Evolutionary conservation across 2,888 invertebrate genomes (phyloP), one percentile per base, ranked within the genome.

Genomic region (Pteria penguin): DNA sequence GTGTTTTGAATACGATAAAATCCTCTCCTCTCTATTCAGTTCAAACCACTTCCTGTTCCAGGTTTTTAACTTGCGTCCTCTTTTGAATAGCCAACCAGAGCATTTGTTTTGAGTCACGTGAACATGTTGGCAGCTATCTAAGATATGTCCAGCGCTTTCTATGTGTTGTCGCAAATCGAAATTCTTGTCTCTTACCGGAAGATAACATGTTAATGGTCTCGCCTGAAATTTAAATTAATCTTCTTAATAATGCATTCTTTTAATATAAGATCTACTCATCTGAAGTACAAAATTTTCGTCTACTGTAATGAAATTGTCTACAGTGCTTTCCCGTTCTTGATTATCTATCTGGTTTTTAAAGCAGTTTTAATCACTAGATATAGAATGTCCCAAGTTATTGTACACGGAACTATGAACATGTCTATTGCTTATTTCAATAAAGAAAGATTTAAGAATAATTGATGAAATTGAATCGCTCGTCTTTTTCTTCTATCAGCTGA

Each of bases 41-140:
- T 98, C 97, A 93, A 98, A 98, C 98, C 98, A 98, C 87, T 96
- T 94, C 92, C 97, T 96, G 91, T 97, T 96, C 98, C 98, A 98
- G 62, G 96, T 96, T 80, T 90, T 91, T 79, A 91, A 90, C 80
- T 90, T 90, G 72, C 87, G 88, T 71, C 98, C 97, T 93, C 97
- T 91, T 92, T 98, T 98, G 89, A 97, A 96, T 71, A 98, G 93
- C 92, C 96, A 97, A 2, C 98, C 98, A 84, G 97, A 94, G 91
- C 98, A 98, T 32, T 96, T 96, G 14, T 95, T 95, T 8, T 95
- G 94, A 84, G 96, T 96, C 69, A 98, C 94, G 70, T 94, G 94
- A 84, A 98, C 96, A 93, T 97, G 96, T 70, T 96, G 96, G 93
- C 97, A 98, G 83, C 97, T 93, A 85, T 97, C 96, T 69, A 93